Conservation (phyloP, 2,797 vertebrate species). For the Protonibea diacanthus region DNA sequence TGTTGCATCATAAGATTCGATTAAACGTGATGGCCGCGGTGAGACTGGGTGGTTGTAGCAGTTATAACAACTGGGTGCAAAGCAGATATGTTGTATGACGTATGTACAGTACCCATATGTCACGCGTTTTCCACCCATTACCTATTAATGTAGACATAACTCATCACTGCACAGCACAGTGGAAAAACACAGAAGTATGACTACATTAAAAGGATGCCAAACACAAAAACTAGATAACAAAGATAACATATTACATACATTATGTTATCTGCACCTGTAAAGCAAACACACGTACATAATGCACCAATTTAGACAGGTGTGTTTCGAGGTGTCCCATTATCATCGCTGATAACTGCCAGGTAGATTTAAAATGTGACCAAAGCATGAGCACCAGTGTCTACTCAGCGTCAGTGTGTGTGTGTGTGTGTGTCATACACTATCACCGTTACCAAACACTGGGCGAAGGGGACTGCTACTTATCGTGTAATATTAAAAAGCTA, state of each 20-base stretch:
- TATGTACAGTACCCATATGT: not conserved
- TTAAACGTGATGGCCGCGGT: not conserved
- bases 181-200: not conserved
- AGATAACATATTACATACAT: not conserved
- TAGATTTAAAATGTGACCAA: not conserved
- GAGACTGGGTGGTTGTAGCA: not conserved
- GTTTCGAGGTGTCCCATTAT: not conserved
- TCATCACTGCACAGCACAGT: too few species aligned
- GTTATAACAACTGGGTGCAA: not conserved
- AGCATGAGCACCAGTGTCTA: not conserved
- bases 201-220: not conserved
- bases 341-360: not conserved
- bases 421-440: not conserved
- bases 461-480: too few species aligned
- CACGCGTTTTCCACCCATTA: not conserved
- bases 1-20: not conserved
- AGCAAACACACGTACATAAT: not conserved
- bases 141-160: not conserved
- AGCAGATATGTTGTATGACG: not conserved
- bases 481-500: too few species aligned
- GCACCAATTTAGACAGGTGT: not conserved
- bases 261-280: too few species aligned
- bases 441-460: not conserved
- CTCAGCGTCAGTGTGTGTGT: not conserved
- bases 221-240: not conserved